Base-by-base conservation (phyloP, 2,888 invertebrate genomes). In the Macrosiphum euphorbiae region DNA sequence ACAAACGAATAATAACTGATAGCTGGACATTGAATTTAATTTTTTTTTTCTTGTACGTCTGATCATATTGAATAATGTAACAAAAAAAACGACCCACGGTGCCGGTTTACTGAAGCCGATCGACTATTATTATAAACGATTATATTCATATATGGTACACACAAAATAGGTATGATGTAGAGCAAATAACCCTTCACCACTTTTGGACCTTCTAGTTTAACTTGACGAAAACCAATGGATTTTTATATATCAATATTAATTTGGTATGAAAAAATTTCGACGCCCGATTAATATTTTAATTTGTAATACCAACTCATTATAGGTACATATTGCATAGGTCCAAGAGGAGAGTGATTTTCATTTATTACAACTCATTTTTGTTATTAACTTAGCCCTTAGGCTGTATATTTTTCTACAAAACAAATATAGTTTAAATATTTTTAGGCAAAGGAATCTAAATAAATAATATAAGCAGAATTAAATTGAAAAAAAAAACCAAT, bases 361-460 rank as follows among this genome's bases (percentile, higher is more conserved):
- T 78, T 78, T 78, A 7, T 55, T 24, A 24, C 0, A 24, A 8
- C 26, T 26, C 24, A 7, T 78, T 78, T 35, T 35, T 78, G 20
- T 0, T 20, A 78, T 35, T 35, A 20, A 35, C n/a, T 7, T 78
- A 20, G 78, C 2, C 10, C n/a, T 7, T 78, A 20, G 78, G 7
- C 10, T 2, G 0, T 35, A 26, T 78, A 78, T 78, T 78, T 78
- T 61, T 67, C 13, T 78, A 67, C 35, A 78, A 35, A 35, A 1
- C 35, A 78, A 78, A 78, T 35, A 20, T 7, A 35, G 20, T 78
- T 78, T 35, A 35, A 35, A 35, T 78, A 35, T 78, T 78, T 78
- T 35, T 78, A n/a, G 47, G 8, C 26, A 95, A 94, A 89, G 26
- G 10, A 24, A 85, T 35, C 84, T 26, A 44, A 85, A 44, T 44